Base-by-base conservation (phyloP, 2,888 invertebrate species). In the Lithophane socia region DNA sequence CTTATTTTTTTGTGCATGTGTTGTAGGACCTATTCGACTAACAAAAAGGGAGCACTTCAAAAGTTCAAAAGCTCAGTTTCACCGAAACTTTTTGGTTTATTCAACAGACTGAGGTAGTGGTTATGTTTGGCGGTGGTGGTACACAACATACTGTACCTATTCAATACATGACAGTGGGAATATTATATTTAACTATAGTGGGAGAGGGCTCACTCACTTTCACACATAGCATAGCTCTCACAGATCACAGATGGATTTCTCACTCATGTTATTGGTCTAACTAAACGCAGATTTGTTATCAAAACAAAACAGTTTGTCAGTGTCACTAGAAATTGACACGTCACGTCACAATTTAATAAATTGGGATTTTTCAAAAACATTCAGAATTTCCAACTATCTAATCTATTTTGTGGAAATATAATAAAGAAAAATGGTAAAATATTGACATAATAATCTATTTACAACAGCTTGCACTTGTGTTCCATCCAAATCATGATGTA, bases 261-360 rank as follows among this genome's bases (percentile, higher is more conserved):
- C n/a, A 5, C 8, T 9, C 2, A 10, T 16, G 18, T 21, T 2
- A 1, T 10, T 9, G 18, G 49, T 37, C 4, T 29, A 60, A 49
- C 58, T 74, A 49, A 75, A 74, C 73, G 73, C n/a, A 56, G 24
- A 65, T 29, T 16, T n/a, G 2, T 3, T 42, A 42, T 18, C 70
- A 68, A 42, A 47, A 29, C 47, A 47, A 58, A 58, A 13, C 56
- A 9, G 0, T 4, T n/a, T 54, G 52, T 73, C 47, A 75, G 16
- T 78, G 60, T 66, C 47, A 77, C 18, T 58, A 67, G 52, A 29
- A 42, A 16, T 44, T 80, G 77, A 81, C 65, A 60, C 18, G 58
- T 52, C 78, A 60, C 82, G 78, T 81, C 82, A 75, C 44, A 44
- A 24, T 1, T 44, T 0, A 9, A 2, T 29, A 13, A 29, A 44